These are phyloP conservation scores for Tursiops truncatus DNA, from an alignment of 2,113 vertebrate genomes.

Conservation along the genomic window DNA sequence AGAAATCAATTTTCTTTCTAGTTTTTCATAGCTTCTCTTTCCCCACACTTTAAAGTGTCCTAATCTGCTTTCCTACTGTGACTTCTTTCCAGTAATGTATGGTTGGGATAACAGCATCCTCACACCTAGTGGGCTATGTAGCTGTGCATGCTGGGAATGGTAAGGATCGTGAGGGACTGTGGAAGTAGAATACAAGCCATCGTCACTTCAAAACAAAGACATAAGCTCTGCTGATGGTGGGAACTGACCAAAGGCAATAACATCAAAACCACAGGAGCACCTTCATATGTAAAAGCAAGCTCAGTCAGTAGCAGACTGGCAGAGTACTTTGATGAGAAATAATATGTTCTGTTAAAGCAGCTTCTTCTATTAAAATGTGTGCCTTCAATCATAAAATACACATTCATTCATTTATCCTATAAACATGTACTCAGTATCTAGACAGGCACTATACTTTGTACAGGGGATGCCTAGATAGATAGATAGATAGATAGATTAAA, in stretches of 20 bases:
- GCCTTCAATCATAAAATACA: conserved; percentile 37
- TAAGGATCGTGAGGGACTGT: not conserved
- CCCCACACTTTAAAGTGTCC: conserved; percentile 51
- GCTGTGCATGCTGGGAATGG: conserved; percentile 57
- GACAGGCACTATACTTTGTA: not conserved
- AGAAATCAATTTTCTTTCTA: conserved; percentile 65
- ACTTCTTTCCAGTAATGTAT: conserved; percentile 59
- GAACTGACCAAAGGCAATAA: conserved; percentile 36
- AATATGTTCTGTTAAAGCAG: not conserved
- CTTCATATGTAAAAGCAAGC: conserved; percentile 17
- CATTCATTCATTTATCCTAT: not conserved
- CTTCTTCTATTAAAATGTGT: conserved; percentile 15
- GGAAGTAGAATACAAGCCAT: not conserved
- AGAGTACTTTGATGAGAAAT: conserved; percentile 33
- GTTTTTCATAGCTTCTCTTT: conserved; percentile 53
- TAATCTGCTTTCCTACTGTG: conserved; percentile 72
- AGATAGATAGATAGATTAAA: not conserved
- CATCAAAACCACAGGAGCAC: not conserved
- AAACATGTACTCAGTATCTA: conserved; percentile 1
- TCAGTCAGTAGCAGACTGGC: not conserved
- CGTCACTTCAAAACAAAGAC: conserved; percentile 7
- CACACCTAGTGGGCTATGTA: conserved; percentile 20
- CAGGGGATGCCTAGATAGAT: not conserved
- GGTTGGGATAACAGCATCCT: conserved; percentile 49
- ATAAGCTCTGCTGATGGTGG: not conserved